Conservation (phyloP, 2,113 vertebrate species). For the Chionis minor region DNA sequence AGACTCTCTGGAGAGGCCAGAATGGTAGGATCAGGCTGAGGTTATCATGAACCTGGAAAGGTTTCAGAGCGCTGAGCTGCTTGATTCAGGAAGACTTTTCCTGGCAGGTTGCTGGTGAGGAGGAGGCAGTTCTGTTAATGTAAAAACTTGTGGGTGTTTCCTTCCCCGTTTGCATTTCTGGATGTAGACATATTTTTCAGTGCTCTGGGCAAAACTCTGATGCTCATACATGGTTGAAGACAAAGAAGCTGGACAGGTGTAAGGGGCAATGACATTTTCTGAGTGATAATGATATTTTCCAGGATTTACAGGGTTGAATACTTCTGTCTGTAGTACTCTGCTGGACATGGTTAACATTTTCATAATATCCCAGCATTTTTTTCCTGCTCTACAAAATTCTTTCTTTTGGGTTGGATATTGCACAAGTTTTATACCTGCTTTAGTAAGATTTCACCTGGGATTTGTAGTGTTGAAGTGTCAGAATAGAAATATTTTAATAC, state of each 20-base stretch:
- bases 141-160: not conserved
- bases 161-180: not conserved
- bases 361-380: not conserved
- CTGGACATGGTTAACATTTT: not conserved
- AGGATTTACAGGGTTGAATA: not conserved
- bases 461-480: not conserved
- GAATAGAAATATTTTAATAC: not conserved
- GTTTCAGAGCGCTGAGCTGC: not conserved
- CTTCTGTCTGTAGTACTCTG: not conserved
- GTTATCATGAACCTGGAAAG: not conserved
- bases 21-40: not conserved
- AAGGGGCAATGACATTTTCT: not conserved
- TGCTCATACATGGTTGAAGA: not conserved
- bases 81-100: not conserved
- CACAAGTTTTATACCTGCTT: not conserved
- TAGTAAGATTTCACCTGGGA: not conserved
- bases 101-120: not conserved
- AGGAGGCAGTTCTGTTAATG: not conserved
- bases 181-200: not conserved
- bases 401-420: not conserved
- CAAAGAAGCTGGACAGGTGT: not conserved
- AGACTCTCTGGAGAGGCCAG: not conserved
- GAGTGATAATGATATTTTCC: not conserved
- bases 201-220: not conserved
- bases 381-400: not conserved